Conservation (phyloP, 2,888 invertebrate genomes). For the Drosophila prostipennis region DNA sequence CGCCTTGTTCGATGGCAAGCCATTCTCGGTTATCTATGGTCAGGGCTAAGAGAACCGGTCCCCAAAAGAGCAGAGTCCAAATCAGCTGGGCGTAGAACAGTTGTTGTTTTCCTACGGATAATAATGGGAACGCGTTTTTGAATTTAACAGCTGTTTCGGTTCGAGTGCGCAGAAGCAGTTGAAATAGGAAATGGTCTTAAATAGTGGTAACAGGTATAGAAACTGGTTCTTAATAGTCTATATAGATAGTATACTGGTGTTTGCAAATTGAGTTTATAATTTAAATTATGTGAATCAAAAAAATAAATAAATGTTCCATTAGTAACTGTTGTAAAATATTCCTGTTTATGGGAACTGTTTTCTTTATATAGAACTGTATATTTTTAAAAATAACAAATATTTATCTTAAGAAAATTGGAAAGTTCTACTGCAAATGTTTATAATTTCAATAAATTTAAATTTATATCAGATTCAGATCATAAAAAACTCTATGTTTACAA, state of each 20-base stretch:
- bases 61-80: constrained; percentile 18
- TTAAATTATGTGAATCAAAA: too few relatives aligned
- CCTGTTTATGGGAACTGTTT: too few relatives aligned
- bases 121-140: constrained; percentile 16
- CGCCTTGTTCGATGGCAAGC: constrained; percentile 12
- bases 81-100: constrained; percentile 59
- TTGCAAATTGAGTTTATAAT: too few relatives aligned
- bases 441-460: too few relatives aligned
- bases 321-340: too few relatives aligned
- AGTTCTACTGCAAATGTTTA: too few relatives aligned
- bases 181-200: constrained; percentile 18
- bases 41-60: constrained; percentile 43
- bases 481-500: too few relatives aligned
- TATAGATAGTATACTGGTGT: neutral
- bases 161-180: constrained; percentile 58
- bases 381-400: too few relatives aligned
- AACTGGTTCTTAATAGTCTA: neutral
- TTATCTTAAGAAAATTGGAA: too few relatives aligned
- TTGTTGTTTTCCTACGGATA: constrained; percentile 11
- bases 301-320: too few relatives aligned
- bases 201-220: constrained; percentile 43
- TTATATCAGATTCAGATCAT: too few relatives aligned
- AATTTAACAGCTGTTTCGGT: constrained; percentile 30
- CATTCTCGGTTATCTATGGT: constrained; percentile 51
- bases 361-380: too few relatives aligned